Evolutionary conservation across 2,888 invertebrate species (phyloP), one percentile per base, ranked within the genome.

Genomic region (Fragum fragum): DNA sequence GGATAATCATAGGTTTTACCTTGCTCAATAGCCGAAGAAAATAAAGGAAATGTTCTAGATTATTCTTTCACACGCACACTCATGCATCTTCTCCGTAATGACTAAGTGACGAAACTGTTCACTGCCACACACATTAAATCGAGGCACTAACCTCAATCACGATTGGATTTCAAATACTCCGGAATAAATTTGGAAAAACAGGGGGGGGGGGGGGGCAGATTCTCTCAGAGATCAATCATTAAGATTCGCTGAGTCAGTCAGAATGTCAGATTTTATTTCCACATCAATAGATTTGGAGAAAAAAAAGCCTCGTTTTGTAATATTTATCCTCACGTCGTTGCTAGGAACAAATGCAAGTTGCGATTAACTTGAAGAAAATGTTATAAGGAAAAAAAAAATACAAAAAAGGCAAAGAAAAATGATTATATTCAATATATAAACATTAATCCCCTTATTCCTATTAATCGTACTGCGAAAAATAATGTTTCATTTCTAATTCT

Each of bases 191-290:
- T 11, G 26, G 61, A 61, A 18, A 6, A 5, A 14, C n/a, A 26
- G 32, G 32, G 59, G 6, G 11, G 39, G 39, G 6, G n/a, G 32
- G 32, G 32, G 32, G 32, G 5, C 32, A 36, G 47, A 47, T 47
- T 9, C 21, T 66, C 66, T 42, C 39, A 66, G 21, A 36, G 26
- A 36, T 21, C 36, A 42, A 36, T 21, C 36, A 42, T 42, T 42
- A 42, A 39, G 42, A 66, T 36, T 23, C 21, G 66, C 66, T 66
- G 66, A 66, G 42, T 66, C 28, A 66, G 66, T 14, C 66, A 26
- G 26, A 14, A 61, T 61, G 47, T 47, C 47, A 47, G 47, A 9
- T 14, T n/a, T n/a, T 14, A 47, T 47, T 47, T 47, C n/a, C 14
- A 5, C 14, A 16, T 18, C 47, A 14, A 9, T 47, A 3, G 5